Evolutionary conservation across 1,140 invertebrate species (phyloP).

Genomic region (Oscheius sp.): DNA sequence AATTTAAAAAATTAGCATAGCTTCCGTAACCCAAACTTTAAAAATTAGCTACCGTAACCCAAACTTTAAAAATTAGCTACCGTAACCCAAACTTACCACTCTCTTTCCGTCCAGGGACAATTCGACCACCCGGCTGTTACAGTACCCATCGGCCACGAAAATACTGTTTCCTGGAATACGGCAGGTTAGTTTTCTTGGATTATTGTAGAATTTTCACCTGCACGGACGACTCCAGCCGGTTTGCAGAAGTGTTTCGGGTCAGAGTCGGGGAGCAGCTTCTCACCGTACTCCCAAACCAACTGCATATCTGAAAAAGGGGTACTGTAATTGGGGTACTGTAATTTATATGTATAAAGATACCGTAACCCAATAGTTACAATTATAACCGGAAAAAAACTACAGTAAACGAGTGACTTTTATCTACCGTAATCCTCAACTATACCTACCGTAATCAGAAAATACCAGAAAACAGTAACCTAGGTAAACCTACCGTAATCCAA

Average conservation of each 20-base stretch:
- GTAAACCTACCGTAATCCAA: too few relatives aligned
- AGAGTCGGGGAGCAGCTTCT: slow-evolving; percentile 75
- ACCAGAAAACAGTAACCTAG: too few relatives aligned
- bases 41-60: not conserved
- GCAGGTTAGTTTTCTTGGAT: slow-evolving; percentile 56
- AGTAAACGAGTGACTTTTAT: too few relatives aligned
- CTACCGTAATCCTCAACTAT: too few relatives aligned
- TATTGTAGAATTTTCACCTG: not conserved
- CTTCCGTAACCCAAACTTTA: not conserved
- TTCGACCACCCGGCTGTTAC: slow-evolving; percentile 84
- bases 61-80: not conserved
- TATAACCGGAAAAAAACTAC: too few relatives aligned
- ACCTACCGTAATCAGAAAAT: too few relatives aligned
- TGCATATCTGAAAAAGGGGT: not conserved
- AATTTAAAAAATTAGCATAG: not conserved
- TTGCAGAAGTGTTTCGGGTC: slow-evolving; percentile 83
- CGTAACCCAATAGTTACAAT: too few relatives aligned
- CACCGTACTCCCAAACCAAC: slow-evolving; percentile 63
- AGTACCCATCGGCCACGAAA: slow-evolving; percentile 88
- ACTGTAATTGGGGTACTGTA: slow-evolving; percentile 2
- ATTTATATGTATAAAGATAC: too few relatives aligned
- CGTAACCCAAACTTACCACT: not conserved
- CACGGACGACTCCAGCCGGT: slow-evolving; percentile 74
- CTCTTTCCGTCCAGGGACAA: slow-evolving; percentile 71
- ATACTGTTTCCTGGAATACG: slow-evolving; percentile 74